Conservation (phyloP, 2,113 vertebrate genomes). For the Toxotes chatareus region DNA sequence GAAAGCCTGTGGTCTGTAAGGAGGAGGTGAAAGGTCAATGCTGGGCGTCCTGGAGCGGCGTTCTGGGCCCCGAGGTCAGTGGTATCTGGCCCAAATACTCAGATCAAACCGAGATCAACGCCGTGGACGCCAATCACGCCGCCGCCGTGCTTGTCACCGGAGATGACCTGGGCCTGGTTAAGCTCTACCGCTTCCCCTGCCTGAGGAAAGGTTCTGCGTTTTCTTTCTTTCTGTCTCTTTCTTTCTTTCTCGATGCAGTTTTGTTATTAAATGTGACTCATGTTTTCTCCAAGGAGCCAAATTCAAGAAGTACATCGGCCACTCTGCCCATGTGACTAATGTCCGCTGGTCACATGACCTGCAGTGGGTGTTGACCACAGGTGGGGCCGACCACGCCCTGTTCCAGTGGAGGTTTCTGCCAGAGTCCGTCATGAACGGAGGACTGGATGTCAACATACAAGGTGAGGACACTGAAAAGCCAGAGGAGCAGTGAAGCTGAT, state of each 20-base stretch:
- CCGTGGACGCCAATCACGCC: slow-evolving; percentile 92
- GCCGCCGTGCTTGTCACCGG: slow-evolving; percentile 90
- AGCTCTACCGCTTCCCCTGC: slow-evolving; percentile 93
- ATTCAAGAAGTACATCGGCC: slow-evolving; percentile 94
- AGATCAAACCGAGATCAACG: slow-evolving; percentile 89
- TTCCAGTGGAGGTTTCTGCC: slow-evolving; percentile 98
- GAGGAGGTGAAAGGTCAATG: slow-evolving; percentile 93
- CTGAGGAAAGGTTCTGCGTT: slow-evolving; percentile 88
- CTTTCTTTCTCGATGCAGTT: too few relatives aligned
- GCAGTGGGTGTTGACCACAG: slow-evolving; percentile 95
- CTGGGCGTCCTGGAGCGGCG: slow-evolving; percentile 94
- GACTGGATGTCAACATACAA: slow-evolving; percentile 86
- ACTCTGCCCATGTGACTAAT: slow-evolving; percentile 96
- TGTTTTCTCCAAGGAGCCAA: slow-evolving; percentile 88
- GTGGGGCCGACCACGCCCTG: slow-evolving; percentile 95
- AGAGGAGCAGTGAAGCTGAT: too few relatives aligned
- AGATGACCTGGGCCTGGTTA: slow-evolving; percentile 93
- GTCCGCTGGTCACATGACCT: slow-evolving; percentile 96
- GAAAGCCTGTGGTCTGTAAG: slow-evolving; percentile 88
- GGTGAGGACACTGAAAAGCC: slow-evolving; percentile 67
- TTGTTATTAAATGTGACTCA: neutral
- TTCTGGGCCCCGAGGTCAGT: slow-evolving; percentile 92
- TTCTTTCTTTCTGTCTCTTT: neutral
- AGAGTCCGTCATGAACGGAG: slow-evolving; percentile 90
- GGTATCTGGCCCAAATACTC: slow-evolving; percentile 96